Evolutionary conservation across 1,140 invertebrate genomes (phyloP).

Genomic region (Popillia japonica): DNA sequence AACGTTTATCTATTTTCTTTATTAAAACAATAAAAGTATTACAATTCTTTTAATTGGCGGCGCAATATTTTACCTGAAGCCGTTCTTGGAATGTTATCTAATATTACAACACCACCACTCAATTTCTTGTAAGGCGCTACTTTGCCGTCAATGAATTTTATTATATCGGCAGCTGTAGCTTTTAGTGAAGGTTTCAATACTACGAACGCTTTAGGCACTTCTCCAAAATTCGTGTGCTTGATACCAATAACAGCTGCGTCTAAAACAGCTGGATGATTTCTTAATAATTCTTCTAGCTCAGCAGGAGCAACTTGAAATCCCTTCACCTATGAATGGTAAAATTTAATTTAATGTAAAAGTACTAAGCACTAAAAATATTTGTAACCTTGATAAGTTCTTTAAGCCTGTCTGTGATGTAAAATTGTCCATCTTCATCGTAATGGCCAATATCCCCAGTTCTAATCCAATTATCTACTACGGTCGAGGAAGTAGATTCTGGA

Average conservation of each 20-base stretch:
- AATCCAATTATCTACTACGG: constrained; percentile 73
- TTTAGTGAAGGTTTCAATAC: constrained; percentile 61
- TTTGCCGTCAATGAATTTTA: constrained; percentile 58
- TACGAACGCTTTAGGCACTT: constrained; percentile 79
- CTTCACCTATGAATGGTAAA: constrained; percentile 61
- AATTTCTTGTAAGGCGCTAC: constrained; percentile 60
- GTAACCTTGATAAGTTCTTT: constrained; percentile 81
- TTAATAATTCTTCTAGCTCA: constrained; percentile 83
- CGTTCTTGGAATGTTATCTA: constrained; percentile 69
- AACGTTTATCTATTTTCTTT: too few species aligned
- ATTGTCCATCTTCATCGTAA: constrained; percentile 68
- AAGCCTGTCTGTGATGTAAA: constrained; percentile 77
- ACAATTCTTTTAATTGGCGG: constrained; percentile 60
- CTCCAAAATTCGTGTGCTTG: constrained; percentile 75
- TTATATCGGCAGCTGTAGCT: constrained; percentile 57
- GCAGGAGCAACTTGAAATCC: constrained; percentile 86
- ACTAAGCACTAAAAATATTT: too few species aligned
- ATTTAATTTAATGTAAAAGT: constrained; percentile 6
- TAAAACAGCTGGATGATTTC: constrained; percentile 75
- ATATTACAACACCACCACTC: constrained; percentile 64
- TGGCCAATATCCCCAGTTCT: constrained; percentile 78
- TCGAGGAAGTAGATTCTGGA: constrained; percentile 69
- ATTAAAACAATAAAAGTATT: too few species aligned
- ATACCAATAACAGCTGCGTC: constrained; percentile 88
- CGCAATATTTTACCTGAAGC: constrained; percentile 72